These are phyloP conservation scores for Hydropsyche betteni DNA, from an alignment of 2,888 invertebrate species.

Conservation along the genomic window DNA sequence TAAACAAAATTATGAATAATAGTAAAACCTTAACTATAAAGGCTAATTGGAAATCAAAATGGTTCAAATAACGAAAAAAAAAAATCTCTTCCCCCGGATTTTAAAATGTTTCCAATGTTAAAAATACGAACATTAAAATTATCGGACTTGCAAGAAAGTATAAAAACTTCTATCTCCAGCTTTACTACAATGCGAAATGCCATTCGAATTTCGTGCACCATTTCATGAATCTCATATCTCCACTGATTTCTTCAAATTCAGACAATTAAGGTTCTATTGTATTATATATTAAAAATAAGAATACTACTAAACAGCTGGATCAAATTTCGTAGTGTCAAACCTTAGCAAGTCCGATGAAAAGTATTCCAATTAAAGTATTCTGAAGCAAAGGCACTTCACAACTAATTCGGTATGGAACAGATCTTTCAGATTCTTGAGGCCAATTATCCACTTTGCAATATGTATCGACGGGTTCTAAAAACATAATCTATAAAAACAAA, in stretches of 20 bases:
- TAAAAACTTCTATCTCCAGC: too few species aligned
- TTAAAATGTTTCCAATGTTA: too few species aligned
- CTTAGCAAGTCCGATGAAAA: constrained; percentile 83
- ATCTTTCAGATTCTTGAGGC: constrained; percentile 91
- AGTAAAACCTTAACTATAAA: constrained; percentile 13
- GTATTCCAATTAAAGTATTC: constrained; percentile 81
- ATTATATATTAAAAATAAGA: too few species aligned
- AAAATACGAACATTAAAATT: too few species aligned
- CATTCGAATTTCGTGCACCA: too few species aligned
- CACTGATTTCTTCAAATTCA: too few species aligned
- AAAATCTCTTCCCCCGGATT: too few species aligned
- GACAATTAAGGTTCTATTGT: too few species aligned
- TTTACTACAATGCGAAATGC: too few species aligned
- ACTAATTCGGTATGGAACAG: constrained; percentile 78
- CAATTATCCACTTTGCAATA: constrained; percentile 88
- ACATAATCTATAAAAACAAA: constrained; percentile 64
- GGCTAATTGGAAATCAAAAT: neutral
- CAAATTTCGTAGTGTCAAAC: constrained; percentile 54
- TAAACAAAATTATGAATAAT: constrained; percentile 43
- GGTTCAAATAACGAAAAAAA: neutral
- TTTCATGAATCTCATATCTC: too few species aligned
- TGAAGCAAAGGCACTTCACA: constrained; percentile 90
- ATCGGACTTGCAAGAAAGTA: too few species aligned
- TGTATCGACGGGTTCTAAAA: constrained; percentile 80
- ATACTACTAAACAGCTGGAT: too few species aligned